Percentiles rank a stretch among this genome's conserved stretches.
Conservation (phyloP, 2,888 invertebrate species). For the Acleris literana region DNA sequence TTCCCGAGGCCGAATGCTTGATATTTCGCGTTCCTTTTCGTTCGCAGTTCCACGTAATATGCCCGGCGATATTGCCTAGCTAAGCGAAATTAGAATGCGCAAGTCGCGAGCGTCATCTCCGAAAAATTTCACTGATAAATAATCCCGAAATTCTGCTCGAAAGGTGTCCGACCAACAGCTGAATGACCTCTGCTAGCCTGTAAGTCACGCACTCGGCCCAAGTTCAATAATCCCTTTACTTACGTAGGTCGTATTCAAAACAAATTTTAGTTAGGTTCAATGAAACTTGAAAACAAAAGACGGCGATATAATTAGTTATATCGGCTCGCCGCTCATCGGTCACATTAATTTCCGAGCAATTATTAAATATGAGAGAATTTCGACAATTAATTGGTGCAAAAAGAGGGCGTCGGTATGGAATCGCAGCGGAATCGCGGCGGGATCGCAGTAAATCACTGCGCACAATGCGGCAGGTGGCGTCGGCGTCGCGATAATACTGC, state of each 20-base stretch:
- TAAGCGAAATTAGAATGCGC: conserved; percentile 30
- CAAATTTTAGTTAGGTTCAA: conserved; percentile 28
- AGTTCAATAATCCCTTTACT: conserved; percentile 30
- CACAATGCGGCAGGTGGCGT: conserved; percentile 83
- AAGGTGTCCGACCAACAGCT: background rate
- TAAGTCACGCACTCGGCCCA: conserved; percentile 13
- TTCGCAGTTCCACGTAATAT: conserved; percentile 36
- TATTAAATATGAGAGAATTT: conserved; percentile 79
- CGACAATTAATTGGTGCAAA: conserved; percentile 82
- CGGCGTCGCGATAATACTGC: conserved; percentile 81
- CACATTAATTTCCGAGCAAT: conserved; percentile 78
- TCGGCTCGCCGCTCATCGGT: conserved; percentile 37
- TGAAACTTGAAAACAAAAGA: conserved; percentile 33
- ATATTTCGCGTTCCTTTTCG: conserved; percentile 54
- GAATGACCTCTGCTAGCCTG: conserved; percentile 21
- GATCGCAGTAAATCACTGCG: conserved; percentile 80
- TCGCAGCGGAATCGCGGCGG: conserved; percentile 75
- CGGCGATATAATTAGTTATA: conserved; percentile 36
- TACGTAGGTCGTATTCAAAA: conserved; percentile 24
- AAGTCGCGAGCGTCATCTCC: background rate
- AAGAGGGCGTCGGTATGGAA: conserved; percentile 73
- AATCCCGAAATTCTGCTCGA: too few relatives aligned
- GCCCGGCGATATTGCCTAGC: conserved; percentile 27
- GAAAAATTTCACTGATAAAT: too few relatives aligned
- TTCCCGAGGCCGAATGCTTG: conserved; percentile 51